Conservation (phyloP, 2,113 vertebrate species). For the Scophthalmus maximus region DNA sequence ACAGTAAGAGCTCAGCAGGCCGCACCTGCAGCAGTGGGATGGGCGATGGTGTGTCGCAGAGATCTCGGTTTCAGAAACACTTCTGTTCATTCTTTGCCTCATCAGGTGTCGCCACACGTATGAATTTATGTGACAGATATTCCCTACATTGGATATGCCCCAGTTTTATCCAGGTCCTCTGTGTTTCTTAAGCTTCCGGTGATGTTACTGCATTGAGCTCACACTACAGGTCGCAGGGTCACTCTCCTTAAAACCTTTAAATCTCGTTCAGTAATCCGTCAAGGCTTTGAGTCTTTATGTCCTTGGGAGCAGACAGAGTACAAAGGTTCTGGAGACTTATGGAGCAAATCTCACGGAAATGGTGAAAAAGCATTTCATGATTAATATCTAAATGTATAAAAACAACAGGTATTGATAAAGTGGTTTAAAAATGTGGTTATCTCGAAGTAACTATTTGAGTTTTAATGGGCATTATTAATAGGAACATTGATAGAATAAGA, state of each 20-base stretch:
- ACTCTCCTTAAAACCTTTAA: conserved; percentile 9
- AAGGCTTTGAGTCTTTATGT: conserved; percentile 38
- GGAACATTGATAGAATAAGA: too few species aligned
- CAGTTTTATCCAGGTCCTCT: background rate
- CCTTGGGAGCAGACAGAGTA: conserved; percentile 6
- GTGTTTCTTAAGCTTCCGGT: conserved; percentile 4
- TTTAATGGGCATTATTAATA: too few species aligned
- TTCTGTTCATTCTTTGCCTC: background rate
- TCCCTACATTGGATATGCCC: background rate
- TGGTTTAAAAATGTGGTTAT: background rate
- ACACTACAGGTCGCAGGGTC: background rate
- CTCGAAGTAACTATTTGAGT: too few species aligned
- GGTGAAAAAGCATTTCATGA: background rate
- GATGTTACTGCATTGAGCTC: conserved; percentile 7
- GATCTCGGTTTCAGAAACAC: background rate
- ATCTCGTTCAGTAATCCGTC: conserved; percentile 49
- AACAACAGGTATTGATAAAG: background rate
- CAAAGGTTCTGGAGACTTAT: background rate
- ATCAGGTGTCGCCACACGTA: background rate
- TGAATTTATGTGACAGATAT: background rate
- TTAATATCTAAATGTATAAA: too few species aligned
- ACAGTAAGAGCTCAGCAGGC: background rate
- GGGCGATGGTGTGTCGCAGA: background rate
- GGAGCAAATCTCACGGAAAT: background rate
- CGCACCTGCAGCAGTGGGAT: background rate